A percentile compares a stretch with the other conserved stretches of the same genome.
Conservation (phyloP, 2,888 invertebrate genomes). For the Andricus quercusramuli region DNA sequence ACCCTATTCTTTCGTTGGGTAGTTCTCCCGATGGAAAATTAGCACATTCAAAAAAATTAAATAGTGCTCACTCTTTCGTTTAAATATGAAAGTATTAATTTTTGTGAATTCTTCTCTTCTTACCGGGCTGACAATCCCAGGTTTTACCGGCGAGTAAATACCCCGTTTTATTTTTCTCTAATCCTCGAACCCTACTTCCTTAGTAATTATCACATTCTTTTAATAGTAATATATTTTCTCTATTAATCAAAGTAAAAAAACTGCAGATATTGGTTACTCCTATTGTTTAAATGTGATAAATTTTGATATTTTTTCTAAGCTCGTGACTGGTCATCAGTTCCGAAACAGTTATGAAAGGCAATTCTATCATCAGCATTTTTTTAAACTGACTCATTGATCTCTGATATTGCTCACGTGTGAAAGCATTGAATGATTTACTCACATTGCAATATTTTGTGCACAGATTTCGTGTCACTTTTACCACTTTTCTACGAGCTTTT, state of each 20-base stretch:
- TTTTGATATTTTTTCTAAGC: background rate
- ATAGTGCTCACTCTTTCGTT: too few relatives aligned
- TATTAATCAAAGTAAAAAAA: background rate
- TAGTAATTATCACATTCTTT: background rate
- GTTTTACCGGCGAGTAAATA: background rate
- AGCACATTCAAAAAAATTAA: too few relatives aligned
- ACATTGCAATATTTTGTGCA: conserved; percentile 27
- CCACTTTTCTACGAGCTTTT: conserved; percentile 21
- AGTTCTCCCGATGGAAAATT: too few relatives aligned
- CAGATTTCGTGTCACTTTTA: conserved; percentile 20
- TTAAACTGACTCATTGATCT: background rate
- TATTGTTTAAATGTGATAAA: background rate
- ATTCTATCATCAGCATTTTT: conserved; percentile 6
- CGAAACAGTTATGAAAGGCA: background rate
- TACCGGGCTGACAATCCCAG: too few relatives aligned
- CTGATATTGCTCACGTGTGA: background rate
- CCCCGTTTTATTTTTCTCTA: too few relatives aligned
- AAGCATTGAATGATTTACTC: conserved; percentile 12
- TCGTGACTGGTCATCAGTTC: conserved; percentile 5
- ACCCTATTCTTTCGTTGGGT: too few relatives aligned
- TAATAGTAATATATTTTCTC: background rate
- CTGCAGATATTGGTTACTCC: background rate
- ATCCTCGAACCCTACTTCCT: background rate
- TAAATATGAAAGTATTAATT: too few relatives aligned
- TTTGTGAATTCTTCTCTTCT: too few relatives aligned